Evolutionary conservation across 1,140 invertebrate species (phyloP), one percentile per base, ranked within the genome.

Genomic region (Zaprionus africanus): DNA sequence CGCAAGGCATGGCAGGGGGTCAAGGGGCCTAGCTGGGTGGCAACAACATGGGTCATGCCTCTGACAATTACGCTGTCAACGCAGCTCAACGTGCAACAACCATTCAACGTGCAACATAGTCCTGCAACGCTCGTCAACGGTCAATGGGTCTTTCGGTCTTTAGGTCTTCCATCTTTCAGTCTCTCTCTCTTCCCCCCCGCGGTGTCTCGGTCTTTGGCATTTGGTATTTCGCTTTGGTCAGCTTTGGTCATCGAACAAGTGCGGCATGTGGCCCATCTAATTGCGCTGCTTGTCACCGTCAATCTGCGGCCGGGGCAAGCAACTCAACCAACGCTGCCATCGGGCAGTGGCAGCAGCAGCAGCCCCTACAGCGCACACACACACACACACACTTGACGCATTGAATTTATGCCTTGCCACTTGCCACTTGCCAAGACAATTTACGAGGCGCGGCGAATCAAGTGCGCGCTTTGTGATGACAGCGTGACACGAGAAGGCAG

Each of bases 331-430:
- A 17, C 36, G 34, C 24, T 70, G 31, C 41, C 13, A 64, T 22
- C 61, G 24, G 22, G n/a, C 31, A 17, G 54, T 31, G 34, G 65
- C 49, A 60, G 41, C 41, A 15, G n/a, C n/a, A 17, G 28, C 28
- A 9, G 31, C 46, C 11, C 17, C 19, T 9, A 12, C 46, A 12
- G 19, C 17, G 22, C 22, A 22, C 22, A 22, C 22, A 22, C 22
- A 22, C 22, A 49, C 17, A 24, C 61, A 19, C 64, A 58, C 72
- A 57, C 72, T 75, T 63, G 72, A 70, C 66, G 72, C 71, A 60
- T 75, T 76, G 72, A 78, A 78, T 78, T 76, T 70, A 75, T 75
- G 72, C 61, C 65, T 77, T 65, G 54, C 69, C 69, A 70, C 72
- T 67, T 61, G 58, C 58, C 65, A 68, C 72, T 58, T 34, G 63